A percentile compares a stretch with the other conserved stretches of the same genome.
Conservation (phyloP, 2,797 vertebrate genomes). For the Carcharodon carcharias region DNA sequence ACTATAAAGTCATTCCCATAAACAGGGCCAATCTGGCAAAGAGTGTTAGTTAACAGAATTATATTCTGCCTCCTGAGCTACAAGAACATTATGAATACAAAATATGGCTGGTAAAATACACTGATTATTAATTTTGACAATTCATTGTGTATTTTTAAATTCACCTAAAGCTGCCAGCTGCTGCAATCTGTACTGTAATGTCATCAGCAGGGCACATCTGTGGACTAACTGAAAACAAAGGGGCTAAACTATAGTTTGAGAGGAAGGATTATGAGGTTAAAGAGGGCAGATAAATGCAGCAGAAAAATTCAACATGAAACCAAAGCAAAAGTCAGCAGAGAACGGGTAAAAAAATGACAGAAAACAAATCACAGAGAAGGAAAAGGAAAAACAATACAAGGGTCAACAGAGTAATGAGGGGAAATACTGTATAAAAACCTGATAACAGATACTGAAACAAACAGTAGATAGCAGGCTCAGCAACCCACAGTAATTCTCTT, state of each 20-base stretch:
- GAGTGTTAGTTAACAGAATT: not conserved
- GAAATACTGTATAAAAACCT: not conserved
- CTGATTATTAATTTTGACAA: not conserved
- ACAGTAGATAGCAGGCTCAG: not conserved
- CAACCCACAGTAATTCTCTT: not conserved
- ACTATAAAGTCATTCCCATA: slow-evolving; percentile 3
- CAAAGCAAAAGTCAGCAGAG: not conserved
- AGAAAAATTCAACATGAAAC: not conserved
- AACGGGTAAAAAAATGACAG: not conserved
- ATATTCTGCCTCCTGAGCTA: not conserved
- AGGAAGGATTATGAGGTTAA: not conserved
- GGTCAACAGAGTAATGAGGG: not conserved
- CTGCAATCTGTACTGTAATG: not conserved
- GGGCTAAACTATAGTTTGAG: not conserved
- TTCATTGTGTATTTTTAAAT: not conserved
- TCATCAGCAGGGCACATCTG: not conserved
- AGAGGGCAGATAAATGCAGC: not conserved
- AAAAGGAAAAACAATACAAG: not conserved
- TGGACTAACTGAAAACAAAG: not conserved
- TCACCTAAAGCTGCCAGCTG: not conserved
- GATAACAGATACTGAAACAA: not conserved
- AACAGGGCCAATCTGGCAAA: not conserved
- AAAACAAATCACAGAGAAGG: not conserved
- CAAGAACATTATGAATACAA: not conserved
- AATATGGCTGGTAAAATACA: not conserved